Percentiles rank a stretch among this genome's conserved stretches.
These are phyloP conservation scores for Lasioglossum oenotherae DNA, from an alignment of 2,888 invertebrate species.

Conservation along the genomic window DNA sequence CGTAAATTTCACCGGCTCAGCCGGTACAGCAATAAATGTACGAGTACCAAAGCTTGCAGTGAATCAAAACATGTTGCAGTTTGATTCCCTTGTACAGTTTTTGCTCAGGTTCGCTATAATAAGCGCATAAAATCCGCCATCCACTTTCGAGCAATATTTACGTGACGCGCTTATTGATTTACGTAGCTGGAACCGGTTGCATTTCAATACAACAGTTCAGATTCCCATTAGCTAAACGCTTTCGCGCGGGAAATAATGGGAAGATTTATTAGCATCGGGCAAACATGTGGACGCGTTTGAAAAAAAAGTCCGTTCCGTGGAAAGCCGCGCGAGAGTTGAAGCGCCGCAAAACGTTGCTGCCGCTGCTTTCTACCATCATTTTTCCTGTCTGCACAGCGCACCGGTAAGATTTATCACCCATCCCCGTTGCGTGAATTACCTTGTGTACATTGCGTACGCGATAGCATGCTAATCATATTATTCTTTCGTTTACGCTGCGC, in stretches of 20 bases:
- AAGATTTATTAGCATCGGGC: conserved; percentile 20
- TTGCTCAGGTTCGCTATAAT: background rate
- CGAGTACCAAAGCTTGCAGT: background rate
- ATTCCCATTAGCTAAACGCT: background rate
- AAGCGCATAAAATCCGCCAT: conserved; percentile 1
- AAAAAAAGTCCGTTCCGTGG: background rate
- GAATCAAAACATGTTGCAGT: background rate
- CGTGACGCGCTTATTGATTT: background rate
- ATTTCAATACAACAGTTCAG: conserved; percentile 20
- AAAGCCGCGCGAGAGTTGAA: background rate
- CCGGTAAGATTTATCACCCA: conserved; percentile 20
- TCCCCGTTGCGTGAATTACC: conserved; percentile 16
- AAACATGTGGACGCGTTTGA: background rate
- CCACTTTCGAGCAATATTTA: background rate
- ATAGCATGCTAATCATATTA: conserved; percentile 22
- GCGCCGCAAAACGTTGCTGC: background rate
- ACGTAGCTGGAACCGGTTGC: background rate
- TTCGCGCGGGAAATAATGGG: background rate
- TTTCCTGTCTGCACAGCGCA: conserved; percentile 6
- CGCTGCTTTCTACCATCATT: conserved; percentile 5
- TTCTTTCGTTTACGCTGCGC: background rate
- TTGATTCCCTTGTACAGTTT: background rate
- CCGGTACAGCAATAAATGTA: background rate
- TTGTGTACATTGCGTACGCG: conserved; percentile 6
- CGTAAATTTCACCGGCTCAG: background rate